These are phyloP conservation scores for Acrobasis repandana DNA, from an alignment of 2,888 invertebrate species.

Conservation along the genomic window DNA sequence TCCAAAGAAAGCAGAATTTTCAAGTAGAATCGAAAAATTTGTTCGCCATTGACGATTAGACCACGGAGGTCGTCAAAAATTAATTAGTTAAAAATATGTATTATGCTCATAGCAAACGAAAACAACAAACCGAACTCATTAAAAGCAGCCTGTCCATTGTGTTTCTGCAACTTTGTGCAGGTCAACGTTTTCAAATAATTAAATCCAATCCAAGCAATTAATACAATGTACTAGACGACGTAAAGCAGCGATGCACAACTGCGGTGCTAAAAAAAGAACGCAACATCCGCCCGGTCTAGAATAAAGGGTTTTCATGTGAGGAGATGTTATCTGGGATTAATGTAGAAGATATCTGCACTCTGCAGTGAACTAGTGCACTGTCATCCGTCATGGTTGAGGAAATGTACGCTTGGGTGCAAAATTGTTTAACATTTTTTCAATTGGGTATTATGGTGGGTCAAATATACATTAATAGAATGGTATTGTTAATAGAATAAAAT, in stretches of 20 bases:
- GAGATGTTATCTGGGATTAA: slow-evolving; percentile 24
- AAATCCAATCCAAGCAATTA: slow-evolving; percentile 3
- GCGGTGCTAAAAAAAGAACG: slow-evolving; percentile 3
- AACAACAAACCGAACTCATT: no score
- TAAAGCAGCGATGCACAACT: slow-evolving; percentile 17
- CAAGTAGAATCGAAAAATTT: no score
- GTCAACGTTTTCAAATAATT: neutral
- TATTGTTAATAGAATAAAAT: no score
- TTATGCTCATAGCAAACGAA: no score
- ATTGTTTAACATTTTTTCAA: neutral
- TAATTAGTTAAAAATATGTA: no score
- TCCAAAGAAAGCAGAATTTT: no score
- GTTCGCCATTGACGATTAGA: no score
- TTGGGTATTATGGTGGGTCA: no score
- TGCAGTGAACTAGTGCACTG: slow-evolving; percentile 41
- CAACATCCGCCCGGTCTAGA: slow-evolving; percentile 9
- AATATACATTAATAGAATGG: no score
- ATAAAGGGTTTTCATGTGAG: slow-evolving; percentile 21
- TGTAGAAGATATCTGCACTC: slow-evolving; percentile 27
- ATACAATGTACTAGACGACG: slow-evolving; percentile 22
- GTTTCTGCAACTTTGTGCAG: no score
- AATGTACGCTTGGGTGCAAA: slow-evolving; percentile 26
- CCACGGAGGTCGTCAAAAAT: no score
- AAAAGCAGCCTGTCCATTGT: no score
- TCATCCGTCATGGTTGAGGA: slow-evolving; percentile 42